Conservation (phyloP, 2,797 vertebrate species). For the Cyclura pinguis region DNA sequence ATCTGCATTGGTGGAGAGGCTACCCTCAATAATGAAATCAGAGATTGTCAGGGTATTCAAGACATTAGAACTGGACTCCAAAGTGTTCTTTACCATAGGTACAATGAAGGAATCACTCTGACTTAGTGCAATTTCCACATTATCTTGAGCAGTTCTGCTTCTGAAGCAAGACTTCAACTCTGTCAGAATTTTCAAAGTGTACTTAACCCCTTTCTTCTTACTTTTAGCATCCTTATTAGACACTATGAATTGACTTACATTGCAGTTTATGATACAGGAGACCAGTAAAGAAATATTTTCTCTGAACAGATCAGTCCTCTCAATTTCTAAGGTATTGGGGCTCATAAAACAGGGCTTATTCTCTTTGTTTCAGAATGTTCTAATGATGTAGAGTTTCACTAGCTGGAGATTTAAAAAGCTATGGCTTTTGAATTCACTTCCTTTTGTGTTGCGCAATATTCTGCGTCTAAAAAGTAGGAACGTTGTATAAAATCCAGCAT, state of each 20-base stretch:
- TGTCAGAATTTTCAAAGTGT: not conserved
- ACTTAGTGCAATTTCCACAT: not conserved
- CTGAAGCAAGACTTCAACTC: not conserved
- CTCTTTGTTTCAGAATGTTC: not conserved
- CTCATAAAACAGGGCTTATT: not conserved
- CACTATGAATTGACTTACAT: not conserved
- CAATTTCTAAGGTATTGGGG: not conserved
- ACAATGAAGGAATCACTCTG: not conserved
- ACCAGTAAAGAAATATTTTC: not conserved
- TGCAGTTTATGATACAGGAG: not conserved
- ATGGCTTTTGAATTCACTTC: not conserved
- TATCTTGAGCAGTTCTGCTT: slow-evolving; percentile 1
- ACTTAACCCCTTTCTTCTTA: not conserved
- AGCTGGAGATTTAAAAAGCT: not conserved
- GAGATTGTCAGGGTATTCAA: not conserved
- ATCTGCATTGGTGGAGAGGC: too few relatives aligned
- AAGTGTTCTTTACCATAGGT: not conserved
- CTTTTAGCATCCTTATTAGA: not conserved
- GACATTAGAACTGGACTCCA: not conserved
- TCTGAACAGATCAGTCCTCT: too few relatives aligned
- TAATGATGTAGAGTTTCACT: not conserved
- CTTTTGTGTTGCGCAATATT: not conserved
- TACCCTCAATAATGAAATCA: not conserved
- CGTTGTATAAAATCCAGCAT: not conserved
- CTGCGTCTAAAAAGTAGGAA: not conserved